Evolutionary conservation across 2,888 invertebrate genomes (phyloP), one percentile per base, ranked within the genome.

Genomic region (Stenotaenia linearis): DNA sequence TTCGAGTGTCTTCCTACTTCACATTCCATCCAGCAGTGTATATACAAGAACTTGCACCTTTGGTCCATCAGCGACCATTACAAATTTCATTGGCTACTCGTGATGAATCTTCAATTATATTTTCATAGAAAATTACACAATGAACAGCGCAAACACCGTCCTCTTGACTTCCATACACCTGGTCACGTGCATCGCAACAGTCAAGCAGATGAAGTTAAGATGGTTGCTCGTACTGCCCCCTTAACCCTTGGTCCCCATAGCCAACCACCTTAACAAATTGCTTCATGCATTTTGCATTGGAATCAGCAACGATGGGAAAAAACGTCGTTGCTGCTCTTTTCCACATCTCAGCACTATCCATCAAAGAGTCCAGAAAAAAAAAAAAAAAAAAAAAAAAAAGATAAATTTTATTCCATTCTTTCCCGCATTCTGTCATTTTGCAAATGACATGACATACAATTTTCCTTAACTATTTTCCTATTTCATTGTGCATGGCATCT

Each of bases 261-360:
- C 69, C 69, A 69, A 69, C 69, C 69, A 69, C 69, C 69, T 69
- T 69, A 69, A 69, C 69, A 69, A 69, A 69, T 69, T 69, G 69
- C 69, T 69, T 69, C 69, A 69, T 69, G 69, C 69, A 69, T 69
- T 69, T 69, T 69, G 69, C 69, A 69, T 69, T 69, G 69, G 69
- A 69, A 69, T 69, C 69, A 69, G 69, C 69, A 69, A 69, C 25
- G n/a, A 69, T 23, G 69, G 69, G 28, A 28, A 69, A 28, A 69
- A 69, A 69, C 18, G 69, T 69, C 69, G 23, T 69, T 69, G 69
- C 69, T 69, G 69, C 25, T 69, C 69, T 28, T 69, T 69, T 69
- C 69, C 69, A 69, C 69, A 69, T 69, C 69, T 69, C 69, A 69
- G 69, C 69, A 69, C 69, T 69, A 69, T 69, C 69, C 69, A 69